A percentile compares a stretch with the other conserved stretches of the same genome.
These are phyloP conservation scores for Morinoia aosen DNA, from an alignment of 2,888 invertebrate genomes.

Conservation along the genomic window DNA sequence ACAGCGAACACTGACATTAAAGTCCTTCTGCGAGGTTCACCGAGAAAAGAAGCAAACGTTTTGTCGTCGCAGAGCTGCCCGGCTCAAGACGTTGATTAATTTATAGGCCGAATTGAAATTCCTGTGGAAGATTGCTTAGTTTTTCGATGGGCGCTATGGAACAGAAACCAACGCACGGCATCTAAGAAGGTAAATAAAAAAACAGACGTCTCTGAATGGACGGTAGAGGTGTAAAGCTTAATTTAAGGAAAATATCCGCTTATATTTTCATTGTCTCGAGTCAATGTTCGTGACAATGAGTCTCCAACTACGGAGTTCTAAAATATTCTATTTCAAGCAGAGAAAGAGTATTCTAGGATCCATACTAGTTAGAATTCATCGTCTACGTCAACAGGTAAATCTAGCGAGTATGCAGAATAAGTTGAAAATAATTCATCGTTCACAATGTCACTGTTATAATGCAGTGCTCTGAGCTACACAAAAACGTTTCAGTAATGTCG, in stretches of 20 bases:
- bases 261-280: too few relatives aligned
- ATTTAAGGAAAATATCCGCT: background rate
- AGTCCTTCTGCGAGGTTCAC: background rate
- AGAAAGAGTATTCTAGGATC: background rate
- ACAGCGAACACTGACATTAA: background rate
- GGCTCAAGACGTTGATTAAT: slow-evolving; percentile 1
- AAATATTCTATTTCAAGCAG: too few relatives aligned
- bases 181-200: background rate
- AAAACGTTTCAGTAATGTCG: too few relatives aligned
- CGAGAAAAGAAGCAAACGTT: background rate
- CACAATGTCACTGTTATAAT: too few relatives aligned
- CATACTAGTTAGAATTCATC: background rate
- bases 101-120: background rate
- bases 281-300: too few relatives aligned
- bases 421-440: too few relatives aligned
- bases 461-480: too few relatives aligned
- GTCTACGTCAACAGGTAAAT: background rate
- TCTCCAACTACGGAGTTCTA: too few relatives aligned
- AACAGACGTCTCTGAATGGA: background rate
- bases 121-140: background rate
- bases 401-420: too few relatives aligned
- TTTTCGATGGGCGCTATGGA: background rate
- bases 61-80: background rate
- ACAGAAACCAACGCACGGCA: background rate
- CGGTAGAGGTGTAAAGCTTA: background rate